Percentiles rank a stretch among this genome's conserved stretches.
These are phyloP conservation scores for Pseudolycoriella hygida DNA, from an alignment of 2,888 invertebrate genomes.

Conservation along the genomic window DNA sequence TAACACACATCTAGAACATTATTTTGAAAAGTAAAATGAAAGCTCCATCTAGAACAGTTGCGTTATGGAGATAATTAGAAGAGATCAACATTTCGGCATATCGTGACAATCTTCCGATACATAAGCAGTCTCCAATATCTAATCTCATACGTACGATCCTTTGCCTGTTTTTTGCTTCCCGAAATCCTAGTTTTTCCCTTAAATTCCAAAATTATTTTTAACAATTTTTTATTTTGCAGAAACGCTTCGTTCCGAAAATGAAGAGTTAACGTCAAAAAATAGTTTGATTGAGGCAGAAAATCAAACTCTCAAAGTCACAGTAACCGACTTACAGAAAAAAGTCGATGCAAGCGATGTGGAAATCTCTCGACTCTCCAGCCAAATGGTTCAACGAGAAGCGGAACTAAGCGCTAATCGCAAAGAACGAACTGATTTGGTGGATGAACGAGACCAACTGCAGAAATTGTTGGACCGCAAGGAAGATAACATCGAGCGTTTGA, in stretches of 20 bases:
- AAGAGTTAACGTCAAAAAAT: conserved; percentile 41
- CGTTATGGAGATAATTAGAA: too few relatives aligned
- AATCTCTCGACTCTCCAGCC: conserved; percentile 43
- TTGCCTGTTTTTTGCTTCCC: too few relatives aligned
- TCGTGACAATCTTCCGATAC: too few relatives aligned
- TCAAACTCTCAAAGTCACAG: conserved; percentile 40
- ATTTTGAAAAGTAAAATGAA: too few relatives aligned
- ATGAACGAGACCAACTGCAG: conserved; percentile 57
- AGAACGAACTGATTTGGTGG: conserved; percentile 49
- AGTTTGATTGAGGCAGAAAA: conserved; percentile 44
- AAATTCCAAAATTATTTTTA: too few relatives aligned
- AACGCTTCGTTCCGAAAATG: conserved; percentile 15
- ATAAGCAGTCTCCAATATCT: too few relatives aligned
- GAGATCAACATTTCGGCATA: too few relatives aligned
- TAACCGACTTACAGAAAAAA: conserved; percentile 44
- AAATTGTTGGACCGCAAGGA: conserved; percentile 53
- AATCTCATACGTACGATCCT: too few relatives aligned
- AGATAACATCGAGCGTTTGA: conserved; percentile 53
- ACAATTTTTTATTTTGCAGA: too few relatives aligned
- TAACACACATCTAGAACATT: too few relatives aligned
- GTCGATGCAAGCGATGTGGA: conserved; percentile 43
- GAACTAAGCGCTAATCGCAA: conserved; percentile 47
- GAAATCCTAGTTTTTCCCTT: too few relatives aligned
- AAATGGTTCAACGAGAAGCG: conserved; percentile 42
- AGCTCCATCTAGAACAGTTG: too few relatives aligned